These are phyloP conservation scores for Microtus ochrogaster DNA, from an alignment of 2,113 vertebrate genomes.

Conservation along the genomic window DNA sequence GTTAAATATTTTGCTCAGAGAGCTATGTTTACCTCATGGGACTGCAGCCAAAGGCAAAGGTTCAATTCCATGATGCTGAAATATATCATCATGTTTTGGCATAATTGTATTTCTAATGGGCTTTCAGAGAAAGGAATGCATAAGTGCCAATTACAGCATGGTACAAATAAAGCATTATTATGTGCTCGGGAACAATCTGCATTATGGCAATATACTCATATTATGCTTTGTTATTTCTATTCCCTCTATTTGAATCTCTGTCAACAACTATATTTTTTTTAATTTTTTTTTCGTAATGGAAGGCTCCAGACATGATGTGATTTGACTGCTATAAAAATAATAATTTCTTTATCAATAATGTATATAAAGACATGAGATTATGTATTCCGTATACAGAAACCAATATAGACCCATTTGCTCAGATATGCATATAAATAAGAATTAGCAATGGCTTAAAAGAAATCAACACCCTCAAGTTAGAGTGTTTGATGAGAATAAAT, in stretches of 20 bases:
- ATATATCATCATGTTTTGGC: conserved; percentile 60
- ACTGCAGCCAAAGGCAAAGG: conserved; percentile 54
- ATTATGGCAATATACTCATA: conserved; percentile 66
- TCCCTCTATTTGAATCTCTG: conserved; percentile 55
- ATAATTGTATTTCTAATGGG: conserved; percentile 77
- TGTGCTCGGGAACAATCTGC: conserved; percentile 66
- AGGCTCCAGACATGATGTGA: conserved; percentile 5
- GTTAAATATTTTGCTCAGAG: conserved; percentile 59
- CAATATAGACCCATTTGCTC: background rate
- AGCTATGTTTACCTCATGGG: conserved; percentile 59
- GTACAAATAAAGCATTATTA: conserved; percentile 74
- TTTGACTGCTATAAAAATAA: conserved; percentile 56
- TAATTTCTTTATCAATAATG: conserved; percentile 54
- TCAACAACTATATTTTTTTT: conserved; percentile 38
- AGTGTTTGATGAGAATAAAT: background rate
- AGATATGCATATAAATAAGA: background rate
- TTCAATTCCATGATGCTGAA: conserved; percentile 63
- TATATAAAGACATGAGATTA: background rate
- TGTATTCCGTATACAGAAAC: background rate
- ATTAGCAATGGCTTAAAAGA: background rate
- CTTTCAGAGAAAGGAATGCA: conserved; percentile 70
- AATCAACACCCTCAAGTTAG: background rate
- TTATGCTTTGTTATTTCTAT: conserved; percentile 62
- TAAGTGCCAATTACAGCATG: conserved; percentile 73
- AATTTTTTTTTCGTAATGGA: background rate